These are phyloP conservation scores for Mythimna loreyi DNA, from an alignment of 2,888 invertebrate species.

Conservation along the genomic window DNA sequence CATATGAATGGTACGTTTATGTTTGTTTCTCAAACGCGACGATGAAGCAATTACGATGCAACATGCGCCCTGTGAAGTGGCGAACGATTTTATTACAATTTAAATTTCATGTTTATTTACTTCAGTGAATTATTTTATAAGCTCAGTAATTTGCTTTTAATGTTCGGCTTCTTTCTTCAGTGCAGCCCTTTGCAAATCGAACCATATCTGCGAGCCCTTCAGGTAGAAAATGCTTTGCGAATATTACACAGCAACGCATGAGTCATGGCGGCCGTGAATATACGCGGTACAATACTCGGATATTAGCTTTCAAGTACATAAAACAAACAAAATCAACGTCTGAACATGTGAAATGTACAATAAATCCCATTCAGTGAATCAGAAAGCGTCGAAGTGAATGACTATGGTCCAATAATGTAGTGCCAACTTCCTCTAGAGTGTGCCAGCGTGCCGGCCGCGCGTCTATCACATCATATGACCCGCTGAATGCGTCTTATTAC, in stretches of 20 bases:
- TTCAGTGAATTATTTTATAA: constrained; percentile 68
- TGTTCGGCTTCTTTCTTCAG: constrained; percentile 36
- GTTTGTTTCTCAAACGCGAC: constrained; percentile 72
- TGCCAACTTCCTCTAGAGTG: constrained; percentile 81
- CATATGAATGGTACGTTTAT: constrained; percentile 65
- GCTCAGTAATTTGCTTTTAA: constrained; percentile 63
- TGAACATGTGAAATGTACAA: constrained; percentile 78
- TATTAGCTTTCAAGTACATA: constrained; percentile 70
- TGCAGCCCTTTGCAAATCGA: constrained; percentile 20
- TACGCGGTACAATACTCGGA: constrained; percentile 63
- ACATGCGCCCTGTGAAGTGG: constrained; percentile 72
- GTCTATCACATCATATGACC: constrained; percentile 87
- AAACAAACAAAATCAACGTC: constrained; percentile 78
- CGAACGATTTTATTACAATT: constrained; percentile 73
- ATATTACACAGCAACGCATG: constrained; percentile 38
- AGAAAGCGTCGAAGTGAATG: constrained; percentile 81
- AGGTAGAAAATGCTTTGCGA: constrained; percentile 29
- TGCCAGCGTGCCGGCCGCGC: constrained; percentile 79
- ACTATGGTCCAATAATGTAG: constrained; percentile 81
- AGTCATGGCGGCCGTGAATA: constrained; percentile 63
- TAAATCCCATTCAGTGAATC: constrained; percentile 82
- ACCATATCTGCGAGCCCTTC: constrained; percentile 13
- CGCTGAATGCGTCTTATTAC: constrained; percentile 90
- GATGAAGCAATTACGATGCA: constrained; percentile 82
- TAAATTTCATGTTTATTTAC: constrained; percentile 74